These are phyloP conservation scores for Acanthosepion lycidas DNA, from an alignment of 2,888 invertebrate species.

Conservation along the genomic window DNA sequence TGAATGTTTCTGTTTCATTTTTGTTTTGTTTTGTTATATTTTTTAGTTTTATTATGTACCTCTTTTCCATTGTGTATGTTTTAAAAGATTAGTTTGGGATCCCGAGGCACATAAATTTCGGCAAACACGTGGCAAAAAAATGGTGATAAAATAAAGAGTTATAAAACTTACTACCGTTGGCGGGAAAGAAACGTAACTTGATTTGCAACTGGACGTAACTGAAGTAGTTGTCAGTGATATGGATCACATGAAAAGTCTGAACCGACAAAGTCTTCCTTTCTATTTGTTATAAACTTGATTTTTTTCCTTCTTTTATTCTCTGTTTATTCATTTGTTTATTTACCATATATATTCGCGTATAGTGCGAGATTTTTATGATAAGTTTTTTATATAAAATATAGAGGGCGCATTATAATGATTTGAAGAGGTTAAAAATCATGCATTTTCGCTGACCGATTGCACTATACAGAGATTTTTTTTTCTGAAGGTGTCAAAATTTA, in stretches of 20 bases:
- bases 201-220: neutral
- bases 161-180: neutral
- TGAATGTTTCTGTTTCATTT: neutral
- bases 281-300: neutral
- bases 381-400: no score
- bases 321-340: no score
- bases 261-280: neutral
- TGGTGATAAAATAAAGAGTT: neutral
- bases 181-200: neutral
- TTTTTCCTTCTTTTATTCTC: neutral
- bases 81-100: slow-evolving; percentile 13
- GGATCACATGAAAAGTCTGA: neutral
- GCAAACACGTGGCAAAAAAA: neutral
- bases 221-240: neutral
- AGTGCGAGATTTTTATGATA: no score
- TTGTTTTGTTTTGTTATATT: neutral
- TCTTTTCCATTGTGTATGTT: neutral
- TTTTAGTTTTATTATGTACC: neutral
- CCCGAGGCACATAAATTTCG: neutral
- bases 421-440: no score
- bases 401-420: no score
- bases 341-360: no score
- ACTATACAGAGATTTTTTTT: no score
- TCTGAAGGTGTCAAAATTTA: no score
- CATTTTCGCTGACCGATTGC: no score